These are phyloP conservation scores for Labeo catla DNA, from an alignment of 2,113 vertebrate genomes.

Conservation along the genomic window DNA sequence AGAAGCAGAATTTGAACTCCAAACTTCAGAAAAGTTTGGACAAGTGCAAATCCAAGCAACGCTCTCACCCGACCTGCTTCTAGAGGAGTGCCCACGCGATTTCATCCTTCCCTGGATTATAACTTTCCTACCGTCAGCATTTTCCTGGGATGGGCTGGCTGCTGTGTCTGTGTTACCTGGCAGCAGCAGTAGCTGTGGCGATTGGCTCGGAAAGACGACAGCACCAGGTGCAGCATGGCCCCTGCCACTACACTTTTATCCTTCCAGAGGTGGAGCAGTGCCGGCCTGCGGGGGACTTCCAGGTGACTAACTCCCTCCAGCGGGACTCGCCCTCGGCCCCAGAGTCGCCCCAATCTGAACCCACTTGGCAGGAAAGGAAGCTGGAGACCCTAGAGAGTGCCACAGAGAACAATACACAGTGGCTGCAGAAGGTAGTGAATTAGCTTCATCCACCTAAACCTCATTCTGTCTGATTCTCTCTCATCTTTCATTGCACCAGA, in stretches of 20 bases:
- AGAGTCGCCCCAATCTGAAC: conserved; percentile 56
- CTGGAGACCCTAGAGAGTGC: conserved; percentile 78
- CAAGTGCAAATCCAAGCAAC: conserved; percentile 20
- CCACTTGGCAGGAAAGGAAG: conserved; percentile 75
- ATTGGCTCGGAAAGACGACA: conserved; percentile 68
- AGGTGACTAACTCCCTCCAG: conserved; percentile 80
- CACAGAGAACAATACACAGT: conserved; percentile 84
- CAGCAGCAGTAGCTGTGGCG: conserved; percentile 56
- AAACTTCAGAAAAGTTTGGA: conserved; percentile 47
- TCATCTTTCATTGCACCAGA: not conserved
- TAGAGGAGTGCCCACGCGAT: conserved; percentile 47
- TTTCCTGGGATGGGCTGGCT: conserved; percentile 68
- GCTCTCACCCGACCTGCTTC: conserved; percentile 37
- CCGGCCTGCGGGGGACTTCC: conserved; percentile 64
- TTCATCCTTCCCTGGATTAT: conserved; percentile 4
- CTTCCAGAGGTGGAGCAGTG: conserved; percentile 80
- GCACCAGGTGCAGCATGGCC: conserved; percentile 79
- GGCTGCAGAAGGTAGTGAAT: conserved; percentile 80
- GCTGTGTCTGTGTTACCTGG: conserved; percentile 68
- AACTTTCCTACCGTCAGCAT: not conserved
- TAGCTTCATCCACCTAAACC: not conserved
- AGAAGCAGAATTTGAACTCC: conserved; percentile 50
- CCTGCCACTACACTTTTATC: conserved; percentile 83
- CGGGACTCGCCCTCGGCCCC: conserved; percentile 72
- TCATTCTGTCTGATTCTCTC: not conserved